Base-by-base conservation (phyloP, 2,113 vertebrate species). In the Protobothrops mucrosquamatus region DNA sequence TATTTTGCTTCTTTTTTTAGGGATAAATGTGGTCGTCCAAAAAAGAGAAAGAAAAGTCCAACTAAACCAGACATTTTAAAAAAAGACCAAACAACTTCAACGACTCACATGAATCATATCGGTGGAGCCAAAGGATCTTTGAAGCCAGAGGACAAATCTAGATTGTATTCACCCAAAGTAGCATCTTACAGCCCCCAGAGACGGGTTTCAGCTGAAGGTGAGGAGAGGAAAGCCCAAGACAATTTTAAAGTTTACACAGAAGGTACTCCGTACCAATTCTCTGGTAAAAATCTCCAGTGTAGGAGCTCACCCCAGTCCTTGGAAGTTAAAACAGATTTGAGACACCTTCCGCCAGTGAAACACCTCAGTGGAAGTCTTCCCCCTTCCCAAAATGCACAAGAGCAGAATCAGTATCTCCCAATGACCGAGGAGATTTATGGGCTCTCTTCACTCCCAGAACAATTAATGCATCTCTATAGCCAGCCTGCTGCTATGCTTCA, bases 1-100 rank as follows among this genome's bases (percentile, higher is more conserved):
- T 93, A 94, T 92, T 93, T 26, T 9, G 61, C 52, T 51, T 7
- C 22, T 90, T 86, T 26, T 81, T 43, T 4, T 94, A 99, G 98
- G 96, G 96, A 98, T 95, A 98, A 98, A 81, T 96, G 97, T 92
- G 97, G 85, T 89, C 96, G 74, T 91, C 97, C 98, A 9, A 97
- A 96, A 93, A 98, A 96, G 93, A 98, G 97, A 92, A 97, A 98
- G 93, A 97, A 96, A 24, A 98, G 95, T 90, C 97, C 98, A 92
- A 98, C 98, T 29, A 98, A 98, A 96, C 97, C 98, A 91, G 98
- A 98, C 0, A 97, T 98, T 51, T 97, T 98, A 86, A 99, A 98
- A 93, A 99, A 98, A 96, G 99, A 99, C 95, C 99, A 99, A 96
- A 99, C 98, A 92, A 99, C 99, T 0, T 99, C 99, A 94, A 99